phyloP scores from a whole-genome alignment of 2,113 vertebrate species.

The Melanerpes formicivorus region DNA sequence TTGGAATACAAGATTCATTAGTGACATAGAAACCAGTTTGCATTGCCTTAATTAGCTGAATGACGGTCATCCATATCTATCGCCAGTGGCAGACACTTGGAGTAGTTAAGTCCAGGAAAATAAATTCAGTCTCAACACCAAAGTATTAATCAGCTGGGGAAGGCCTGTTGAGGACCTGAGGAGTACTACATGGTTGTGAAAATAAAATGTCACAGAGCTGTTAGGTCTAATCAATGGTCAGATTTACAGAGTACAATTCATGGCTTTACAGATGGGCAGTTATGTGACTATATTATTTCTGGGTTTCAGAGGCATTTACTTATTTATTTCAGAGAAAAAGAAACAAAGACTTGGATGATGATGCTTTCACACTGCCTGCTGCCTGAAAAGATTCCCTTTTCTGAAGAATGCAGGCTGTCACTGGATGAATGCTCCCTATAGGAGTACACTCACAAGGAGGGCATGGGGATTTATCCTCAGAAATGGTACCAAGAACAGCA shows the following conservation, averaged over 20 bases:
- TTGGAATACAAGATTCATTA: constrained; percentile 59
- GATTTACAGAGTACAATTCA: not conserved
- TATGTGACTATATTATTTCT: not conserved
- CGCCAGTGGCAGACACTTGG: constrained; percentile 63
- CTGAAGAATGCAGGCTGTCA: not conserved
- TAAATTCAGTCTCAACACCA: constrained; percentile 70
- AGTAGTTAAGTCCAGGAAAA: constrained; percentile 76
- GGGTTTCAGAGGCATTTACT: not conserved
- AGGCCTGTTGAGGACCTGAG: not conserved
- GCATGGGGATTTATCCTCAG: not conserved
- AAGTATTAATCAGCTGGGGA: constrained; percentile 70
- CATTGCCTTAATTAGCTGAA: constrained; percentile 77
- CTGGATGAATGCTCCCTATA: not conserved
- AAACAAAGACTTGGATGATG: not conserved
- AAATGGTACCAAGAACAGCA: not conserved
- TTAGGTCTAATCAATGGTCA: not conserved
- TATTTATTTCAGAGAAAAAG: not conserved
- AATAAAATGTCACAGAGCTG: not conserved
- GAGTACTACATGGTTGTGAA: not conserved
- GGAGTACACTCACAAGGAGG: not conserved
- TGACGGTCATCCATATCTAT: constrained; percentile 75
- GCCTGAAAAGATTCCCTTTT: not conserved
- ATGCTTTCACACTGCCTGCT: not conserved
- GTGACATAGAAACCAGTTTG: constrained; percentile 65
- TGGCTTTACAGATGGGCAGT: not conserved